Percentiles rank a stretch among this genome's conserved stretches.
Evolutionary conservation across 2,113 vertebrate species (phyloP).

Genomic region (Eretmochelys imbricata): DNA sequence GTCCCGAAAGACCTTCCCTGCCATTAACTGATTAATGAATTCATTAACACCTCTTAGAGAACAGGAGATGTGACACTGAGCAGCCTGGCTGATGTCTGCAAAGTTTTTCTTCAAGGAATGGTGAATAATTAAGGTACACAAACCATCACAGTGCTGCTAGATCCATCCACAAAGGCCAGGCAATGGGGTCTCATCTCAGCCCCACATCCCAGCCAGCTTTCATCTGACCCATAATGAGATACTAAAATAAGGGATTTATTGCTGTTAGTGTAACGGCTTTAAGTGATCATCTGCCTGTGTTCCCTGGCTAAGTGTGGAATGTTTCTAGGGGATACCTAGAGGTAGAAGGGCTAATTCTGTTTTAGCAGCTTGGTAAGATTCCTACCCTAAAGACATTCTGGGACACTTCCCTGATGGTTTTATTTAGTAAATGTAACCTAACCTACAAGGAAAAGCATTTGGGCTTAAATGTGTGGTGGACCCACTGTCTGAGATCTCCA

Average conservation of each 20-base stretch:
- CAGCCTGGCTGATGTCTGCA: constrained; percentile 70
- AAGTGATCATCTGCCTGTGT: constrained; percentile 38
- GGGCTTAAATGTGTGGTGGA: neutral
- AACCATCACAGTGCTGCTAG: constrained; percentile 67
- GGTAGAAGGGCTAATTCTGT: neutral
- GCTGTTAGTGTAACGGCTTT: constrained; percentile 38
- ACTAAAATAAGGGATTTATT: constrained; percentile 27
- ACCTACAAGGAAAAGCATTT: neutral
- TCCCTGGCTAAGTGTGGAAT: constrained; percentile 6
- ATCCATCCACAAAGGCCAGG: constrained; percentile 69
- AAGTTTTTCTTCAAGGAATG: constrained; percentile 56
- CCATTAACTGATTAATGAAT: constrained; percentile 85
- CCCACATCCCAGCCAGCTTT: constrained; percentile 52
- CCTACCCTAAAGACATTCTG: constrained; percentile 1
- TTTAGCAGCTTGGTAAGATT: constrained; percentile 7
- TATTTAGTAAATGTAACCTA: constrained; percentile 4
- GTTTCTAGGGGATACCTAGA: constrained; percentile 6
- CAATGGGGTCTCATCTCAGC: constrained; percentile 38
- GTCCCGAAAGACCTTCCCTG: constrained; percentile 76
- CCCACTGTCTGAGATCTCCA: neutral
- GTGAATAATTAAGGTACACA: constrained; percentile 79
- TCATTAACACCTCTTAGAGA: constrained; percentile 80
- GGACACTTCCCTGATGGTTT: constrained; percentile 23
- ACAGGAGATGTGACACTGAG: constrained; percentile 70
- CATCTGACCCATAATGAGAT: constrained; percentile 68